Evolutionary conservation across 2,113 vertebrate genomes (phyloP).

Genomic region (Lasiurus cinereus): DNA sequence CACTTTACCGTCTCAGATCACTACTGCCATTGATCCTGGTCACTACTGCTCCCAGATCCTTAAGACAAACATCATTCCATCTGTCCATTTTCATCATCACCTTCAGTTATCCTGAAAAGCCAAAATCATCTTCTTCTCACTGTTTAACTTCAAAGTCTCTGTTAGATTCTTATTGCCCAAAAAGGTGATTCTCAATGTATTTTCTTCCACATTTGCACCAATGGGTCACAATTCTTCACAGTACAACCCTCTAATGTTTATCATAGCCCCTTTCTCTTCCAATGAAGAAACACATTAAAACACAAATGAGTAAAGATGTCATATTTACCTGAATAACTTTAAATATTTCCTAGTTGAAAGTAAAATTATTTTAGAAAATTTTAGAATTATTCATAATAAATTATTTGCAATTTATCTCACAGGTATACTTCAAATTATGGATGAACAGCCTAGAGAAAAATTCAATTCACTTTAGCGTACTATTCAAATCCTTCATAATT

Average conservation of each 20-base stretch:
- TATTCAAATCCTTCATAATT: background rate
- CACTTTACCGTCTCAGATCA: background rate
- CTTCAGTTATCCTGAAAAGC: conserved; percentile 1
- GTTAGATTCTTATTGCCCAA: background rate
- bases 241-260: background rate
- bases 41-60: background rate
- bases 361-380: background rate
- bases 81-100: background rate
- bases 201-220: background rate
- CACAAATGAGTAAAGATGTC: background rate
- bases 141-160: background rate
- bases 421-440: background rate
- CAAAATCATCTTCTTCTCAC: background rate
- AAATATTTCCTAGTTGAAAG: background rate
- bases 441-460: background rate
- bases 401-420: background rate
- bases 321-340: background rate
- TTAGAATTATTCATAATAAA: background rate
- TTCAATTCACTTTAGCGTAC: background rate
- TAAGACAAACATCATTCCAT: background rate
- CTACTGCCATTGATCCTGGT: background rate
- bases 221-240: background rate
- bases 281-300: background rate
- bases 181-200: background rate
- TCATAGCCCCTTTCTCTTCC: background rate